phyloP scores from a whole-genome alignment of 2,888 invertebrate genomes.

The Eupithecia inturbata region DNA sequence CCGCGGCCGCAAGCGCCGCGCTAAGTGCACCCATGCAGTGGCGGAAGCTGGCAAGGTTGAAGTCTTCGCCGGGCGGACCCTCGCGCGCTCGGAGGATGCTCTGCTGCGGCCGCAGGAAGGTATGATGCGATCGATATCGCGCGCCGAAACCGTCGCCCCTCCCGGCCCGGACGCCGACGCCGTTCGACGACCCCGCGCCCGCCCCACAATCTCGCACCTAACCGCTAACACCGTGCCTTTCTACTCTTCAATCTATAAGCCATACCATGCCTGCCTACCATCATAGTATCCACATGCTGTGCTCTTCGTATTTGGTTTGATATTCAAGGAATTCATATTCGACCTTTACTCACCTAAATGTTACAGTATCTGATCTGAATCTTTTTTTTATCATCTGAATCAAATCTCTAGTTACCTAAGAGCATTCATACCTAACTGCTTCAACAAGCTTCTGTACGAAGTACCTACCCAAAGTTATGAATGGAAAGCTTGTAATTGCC shows the following conservation, averaged over 20 bases:
- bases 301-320: conserved; percentile 4
- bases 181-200: conserved; percentile 79
- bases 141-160: conserved; percentile 81
- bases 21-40: conserved; percentile 91
- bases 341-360: not conserved
- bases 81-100: conserved; percentile 94
- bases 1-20: conserved; percentile 84
- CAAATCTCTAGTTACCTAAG: not conserved
- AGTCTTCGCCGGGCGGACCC: conserved; percentile 87
- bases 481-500: conserved; percentile 7
- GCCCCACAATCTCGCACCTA: conserved; percentile 54
- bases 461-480: not conserved
- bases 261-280: not conserved
- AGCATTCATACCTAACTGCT: not conserved
- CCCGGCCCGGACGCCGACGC: conserved; percentile 79
- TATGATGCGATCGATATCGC: conserved; percentile 83
- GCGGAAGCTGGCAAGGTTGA: conserved; percentile 92
- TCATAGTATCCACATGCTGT: conserved; percentile 4
- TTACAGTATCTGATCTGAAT: not conserved
- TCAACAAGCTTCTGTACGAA: not conserved
- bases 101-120: conserved; percentile 98
- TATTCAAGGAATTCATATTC: not conserved
- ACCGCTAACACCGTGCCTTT: conserved; percentile 66
- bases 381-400: not conserved
- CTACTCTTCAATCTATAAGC: conserved; percentile 42